These are phyloP conservation scores for Smutsia gigantea DNA, from an alignment of 2,797 vertebrate species.

Conservation along the genomic window DNA sequence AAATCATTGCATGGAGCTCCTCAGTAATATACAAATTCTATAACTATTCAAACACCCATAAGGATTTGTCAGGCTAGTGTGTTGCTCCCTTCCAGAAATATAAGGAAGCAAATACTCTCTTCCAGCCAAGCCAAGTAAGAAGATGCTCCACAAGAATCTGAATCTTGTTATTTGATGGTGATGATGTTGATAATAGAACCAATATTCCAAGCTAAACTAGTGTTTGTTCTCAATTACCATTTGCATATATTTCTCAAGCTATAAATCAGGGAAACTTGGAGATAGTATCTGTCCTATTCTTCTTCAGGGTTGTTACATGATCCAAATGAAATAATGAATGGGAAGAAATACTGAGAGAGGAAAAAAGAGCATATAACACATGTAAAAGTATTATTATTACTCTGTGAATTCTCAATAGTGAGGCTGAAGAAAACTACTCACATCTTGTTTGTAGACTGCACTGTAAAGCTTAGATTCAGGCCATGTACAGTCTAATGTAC, in stretches of 20 bases:
- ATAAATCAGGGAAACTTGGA: not conserved
- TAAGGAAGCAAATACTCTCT: not conserved
- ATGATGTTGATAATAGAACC: slow-evolving; percentile 15
- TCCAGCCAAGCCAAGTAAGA: slow-evolving; percentile 40
- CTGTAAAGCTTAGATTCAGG: not conserved
- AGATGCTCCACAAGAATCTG: not conserved
- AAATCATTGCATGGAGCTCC: not conserved
- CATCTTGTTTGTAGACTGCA: not conserved
- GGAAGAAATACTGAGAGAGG: not conserved
- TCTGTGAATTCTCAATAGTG: not conserved
- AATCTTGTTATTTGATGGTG: slow-evolving; percentile 26
- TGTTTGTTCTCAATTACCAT: not conserved
- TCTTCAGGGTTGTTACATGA: not conserved
- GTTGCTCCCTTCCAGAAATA: not conserved
- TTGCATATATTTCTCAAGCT: slow-evolving; percentile 46
- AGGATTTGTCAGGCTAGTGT: not conserved
- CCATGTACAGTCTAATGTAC: not conserved
- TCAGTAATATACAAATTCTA: slow-evolving; percentile 14
- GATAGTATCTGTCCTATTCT: not conserved
- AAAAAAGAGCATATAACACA: not conserved
- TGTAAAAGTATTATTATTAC: slow-evolving; percentile 29
- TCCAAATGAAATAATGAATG: slow-evolving; percentile 13
- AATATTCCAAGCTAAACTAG: slow-evolving; percentile 33
- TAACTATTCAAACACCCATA: not conserved
- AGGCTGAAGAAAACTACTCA: not conserved